Conservation (phyloP, 2,113 vertebrate species). For the Orcinus orca region DNA sequence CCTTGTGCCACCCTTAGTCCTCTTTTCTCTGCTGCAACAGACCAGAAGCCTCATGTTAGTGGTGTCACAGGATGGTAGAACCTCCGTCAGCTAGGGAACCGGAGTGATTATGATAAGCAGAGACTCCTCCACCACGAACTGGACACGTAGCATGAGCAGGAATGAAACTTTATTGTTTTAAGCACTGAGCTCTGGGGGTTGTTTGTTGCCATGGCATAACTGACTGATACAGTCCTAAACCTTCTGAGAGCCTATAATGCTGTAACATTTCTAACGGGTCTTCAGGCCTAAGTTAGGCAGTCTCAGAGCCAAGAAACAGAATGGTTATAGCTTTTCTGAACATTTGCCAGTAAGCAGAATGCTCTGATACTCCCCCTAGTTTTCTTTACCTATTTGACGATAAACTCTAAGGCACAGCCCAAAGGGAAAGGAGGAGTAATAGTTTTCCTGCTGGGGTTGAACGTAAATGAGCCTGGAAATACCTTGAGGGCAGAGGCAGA, state of each 20-base stretch:
- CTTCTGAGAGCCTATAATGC: background rate
- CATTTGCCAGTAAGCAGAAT: background rate
- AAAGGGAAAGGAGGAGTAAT: background rate
- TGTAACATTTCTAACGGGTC: background rate
- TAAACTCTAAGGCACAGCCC: background rate
- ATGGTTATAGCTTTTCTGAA: background rate
- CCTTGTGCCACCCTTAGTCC: fast-evolving
- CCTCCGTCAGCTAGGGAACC: background rate
- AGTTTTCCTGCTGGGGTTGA: background rate
- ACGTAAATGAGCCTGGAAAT: background rate
- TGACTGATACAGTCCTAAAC: background rate
- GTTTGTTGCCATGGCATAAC: background rate
- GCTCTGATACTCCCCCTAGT: background rate
- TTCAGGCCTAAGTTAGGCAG: background rate
- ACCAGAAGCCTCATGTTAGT: background rate
- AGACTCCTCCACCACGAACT: background rate
- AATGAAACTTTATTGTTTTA: background rate
- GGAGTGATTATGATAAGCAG: too few species aligned
- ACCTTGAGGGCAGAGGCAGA: background rate
- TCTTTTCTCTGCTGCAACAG: background rate
- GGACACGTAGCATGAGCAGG: background rate
- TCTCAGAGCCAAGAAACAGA: background rate
- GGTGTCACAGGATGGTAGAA: fast-evolving
- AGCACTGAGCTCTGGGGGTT: background rate
- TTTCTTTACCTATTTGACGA: background rate